Conservation (phyloP, 2,113 vertebrate species). For the Heterochromis multidens region DNA sequence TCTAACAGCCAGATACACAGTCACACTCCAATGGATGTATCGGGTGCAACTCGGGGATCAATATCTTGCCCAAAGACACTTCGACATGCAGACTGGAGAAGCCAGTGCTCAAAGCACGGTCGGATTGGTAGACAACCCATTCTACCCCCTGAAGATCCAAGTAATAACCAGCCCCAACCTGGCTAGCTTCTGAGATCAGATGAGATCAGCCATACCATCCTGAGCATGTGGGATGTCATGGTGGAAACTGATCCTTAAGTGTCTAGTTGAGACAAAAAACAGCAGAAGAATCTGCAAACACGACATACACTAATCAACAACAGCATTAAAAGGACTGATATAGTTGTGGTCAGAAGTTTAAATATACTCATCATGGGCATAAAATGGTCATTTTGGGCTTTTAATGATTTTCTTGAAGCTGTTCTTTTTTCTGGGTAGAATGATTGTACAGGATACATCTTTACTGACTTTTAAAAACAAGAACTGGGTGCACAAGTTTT, state of each 20-base stretch:
- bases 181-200: too few relatives aligned
- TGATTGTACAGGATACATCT: background rate
- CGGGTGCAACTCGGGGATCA: background rate
- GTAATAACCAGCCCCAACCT: too few relatives aligned
- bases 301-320: background rate
- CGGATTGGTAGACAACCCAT: too few relatives aligned
- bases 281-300: background rate
- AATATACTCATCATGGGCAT: background rate
- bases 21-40: background rate
- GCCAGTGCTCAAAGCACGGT: too few relatives aligned
- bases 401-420: background rate
- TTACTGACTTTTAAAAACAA: background rate
- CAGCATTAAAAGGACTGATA: background rate
- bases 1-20: background rate
- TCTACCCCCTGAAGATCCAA: too few relatives aligned
- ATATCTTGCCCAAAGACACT: too few relatives aligned
- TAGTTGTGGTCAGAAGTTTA: background rate
- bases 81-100: too few relatives aligned
- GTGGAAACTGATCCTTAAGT: background rate
- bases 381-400: background rate
- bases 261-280: background rate
- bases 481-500: background rate
- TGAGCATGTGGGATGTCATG: background rate
- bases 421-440: background rate
- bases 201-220: background rate